Evolutionary conservation across 2,113 vertebrate genomes (phyloP).

Genomic region (Nannobrachium achirus): DNA sequence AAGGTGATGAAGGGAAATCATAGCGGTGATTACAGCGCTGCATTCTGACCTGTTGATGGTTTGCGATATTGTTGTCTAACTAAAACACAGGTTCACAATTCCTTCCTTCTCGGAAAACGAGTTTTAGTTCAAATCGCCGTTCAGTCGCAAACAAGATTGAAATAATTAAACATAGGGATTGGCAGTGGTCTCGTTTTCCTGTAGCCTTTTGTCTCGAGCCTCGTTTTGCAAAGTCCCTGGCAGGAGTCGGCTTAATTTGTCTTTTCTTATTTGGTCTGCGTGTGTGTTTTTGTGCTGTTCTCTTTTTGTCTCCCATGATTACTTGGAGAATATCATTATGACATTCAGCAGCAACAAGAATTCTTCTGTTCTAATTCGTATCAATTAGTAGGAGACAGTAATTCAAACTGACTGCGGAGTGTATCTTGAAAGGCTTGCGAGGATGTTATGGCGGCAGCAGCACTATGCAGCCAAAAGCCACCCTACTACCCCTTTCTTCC

Average conservation of each 20-base stretch:
- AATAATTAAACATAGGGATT: slow-evolving; percentile 69
- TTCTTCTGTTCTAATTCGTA: slow-evolving; percentile 95
- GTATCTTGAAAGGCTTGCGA: slow-evolving; percentile 87
- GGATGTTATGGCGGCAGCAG: slow-evolving; percentile 86
- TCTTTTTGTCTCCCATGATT: slow-evolving; percentile 69
- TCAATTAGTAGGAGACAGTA: slow-evolving; percentile 93
- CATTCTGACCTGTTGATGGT: slow-evolving; percentile 56
- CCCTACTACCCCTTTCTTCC: slow-evolving; percentile 67
- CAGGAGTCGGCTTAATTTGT: slow-evolving; percentile 77
- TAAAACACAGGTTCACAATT: slow-evolving; percentile 25
- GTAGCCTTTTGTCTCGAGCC: slow-evolving; percentile 59
- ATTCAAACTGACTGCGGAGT: slow-evolving; percentile 90
- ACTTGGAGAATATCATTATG: slow-evolving; percentile 88
- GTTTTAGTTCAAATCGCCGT: slow-evolving; percentile 36
- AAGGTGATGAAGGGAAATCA: slow-evolving; percentile 71
- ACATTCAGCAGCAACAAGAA: slow-evolving; percentile 91
- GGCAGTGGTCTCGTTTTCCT: slow-evolving; percentile 67
- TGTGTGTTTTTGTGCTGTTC: slow-evolving; percentile 70
- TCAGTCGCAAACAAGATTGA: slow-evolving; percentile 66
- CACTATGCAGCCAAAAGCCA: slow-evolving; percentile 85
- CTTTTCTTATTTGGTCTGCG: slow-evolving; percentile 72
- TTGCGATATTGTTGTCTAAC: slow-evolving; percentile 35
- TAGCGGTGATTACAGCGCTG: slow-evolving; percentile 52
- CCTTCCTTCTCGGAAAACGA: slow-evolving; percentile 29
- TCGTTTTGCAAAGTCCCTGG: slow-evolving; percentile 70